Conservation (phyloP, 2,113 vertebrate genomes). For the Saccopteryx bilineata region DNA sequence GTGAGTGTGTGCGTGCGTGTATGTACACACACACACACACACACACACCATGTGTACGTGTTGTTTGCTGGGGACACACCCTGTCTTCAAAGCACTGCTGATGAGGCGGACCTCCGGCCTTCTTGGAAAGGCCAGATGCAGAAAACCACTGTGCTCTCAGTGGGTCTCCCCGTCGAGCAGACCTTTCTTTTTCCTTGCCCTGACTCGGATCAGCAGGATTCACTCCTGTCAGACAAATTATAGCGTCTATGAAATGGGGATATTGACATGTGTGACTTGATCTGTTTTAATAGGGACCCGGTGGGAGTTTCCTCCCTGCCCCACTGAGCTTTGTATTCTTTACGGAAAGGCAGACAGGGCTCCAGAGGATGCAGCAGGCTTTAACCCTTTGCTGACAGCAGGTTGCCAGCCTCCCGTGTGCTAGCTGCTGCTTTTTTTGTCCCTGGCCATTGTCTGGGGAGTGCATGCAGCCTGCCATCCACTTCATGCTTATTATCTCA, state of each 20-base stretch:
- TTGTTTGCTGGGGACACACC: conserved; percentile 60
- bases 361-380: conserved; percentile 88
- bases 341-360: conserved; percentile 90
- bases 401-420: conserved; percentile 2
- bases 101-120: conserved; percentile 66
- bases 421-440: conserved; percentile 56
- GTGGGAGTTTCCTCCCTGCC: conserved; percentile 90
- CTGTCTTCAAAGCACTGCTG: conserved; percentile 61
- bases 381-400: conserved; percentile 87
- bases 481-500: conserved; percentile 74
- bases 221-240: conserved; percentile 91
- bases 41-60: no score
- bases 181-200: conserved; percentile 54
- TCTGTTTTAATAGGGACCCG: conserved; percentile 92
- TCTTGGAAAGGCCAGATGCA: conserved; percentile 74
- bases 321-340: conserved; percentile 93
- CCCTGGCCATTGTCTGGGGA: conserved; percentile 72
- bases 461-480: background rate
- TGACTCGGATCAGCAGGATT: conserved; percentile 83
- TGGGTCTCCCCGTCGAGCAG: conserved; percentile 73
- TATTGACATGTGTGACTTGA: conserved; percentile 91
- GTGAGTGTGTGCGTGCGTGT: conserved; percentile 79
- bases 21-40: conserved; percentile 61
- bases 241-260: conserved; percentile 89
- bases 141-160: conserved; percentile 70